phyloP scores from a whole-genome alignment of 2,888 invertebrate genomes.

The Chromoteleia sp. region DNA sequence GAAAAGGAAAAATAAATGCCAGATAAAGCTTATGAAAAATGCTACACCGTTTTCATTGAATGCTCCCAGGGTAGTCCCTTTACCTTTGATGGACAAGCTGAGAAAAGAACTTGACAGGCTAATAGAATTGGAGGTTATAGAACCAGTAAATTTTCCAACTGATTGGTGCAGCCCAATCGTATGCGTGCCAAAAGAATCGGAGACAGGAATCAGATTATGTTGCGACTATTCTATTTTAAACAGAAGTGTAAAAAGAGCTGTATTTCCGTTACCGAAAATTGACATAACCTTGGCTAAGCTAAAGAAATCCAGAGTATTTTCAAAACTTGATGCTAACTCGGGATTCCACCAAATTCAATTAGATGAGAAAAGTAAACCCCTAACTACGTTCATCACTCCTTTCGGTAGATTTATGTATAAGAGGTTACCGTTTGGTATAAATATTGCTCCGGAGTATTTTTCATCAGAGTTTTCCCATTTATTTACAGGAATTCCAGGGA shows the following conservation, averaged over 20 bases:
- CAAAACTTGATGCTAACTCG: constrained; percentile 70
- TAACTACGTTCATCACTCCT: constrained; percentile 71
- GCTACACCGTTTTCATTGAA: constrained; percentile 12
- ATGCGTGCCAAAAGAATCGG: constrained; percentile 55
- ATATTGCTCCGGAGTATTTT: constrained; percentile 41
- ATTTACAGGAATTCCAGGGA: constrained; percentile 47
- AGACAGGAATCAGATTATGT: constrained; percentile 72
- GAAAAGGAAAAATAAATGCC: constrained; percentile 70
- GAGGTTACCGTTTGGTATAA: constrained; percentile 71
- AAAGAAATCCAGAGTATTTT: constrained; percentile 71
- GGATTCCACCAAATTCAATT: constrained; percentile 68
- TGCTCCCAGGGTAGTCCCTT: constrained; percentile 71
- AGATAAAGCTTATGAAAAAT: constrained; percentile 10
- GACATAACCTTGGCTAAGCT: constrained; percentile 71
- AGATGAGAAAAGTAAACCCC: constrained; percentile 56
- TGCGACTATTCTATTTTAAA: constrained; percentile 76
- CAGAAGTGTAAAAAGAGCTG: constrained; percentile 66
- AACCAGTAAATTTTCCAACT: constrained; percentile 74
- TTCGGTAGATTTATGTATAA: constrained; percentile 67
- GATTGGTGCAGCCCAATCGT: constrained; percentile 22
- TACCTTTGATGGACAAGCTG: constrained; percentile 76
- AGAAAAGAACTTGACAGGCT: constrained; percentile 77
- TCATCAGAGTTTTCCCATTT: constrained; percentile 54
- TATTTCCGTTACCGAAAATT: constrained; percentile 74
- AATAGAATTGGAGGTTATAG: constrained; percentile 72